These are phyloP conservation scores for Drosophila mulleri DNA, from an alignment of 2,888 invertebrate species.

Conservation along the genomic window DNA sequence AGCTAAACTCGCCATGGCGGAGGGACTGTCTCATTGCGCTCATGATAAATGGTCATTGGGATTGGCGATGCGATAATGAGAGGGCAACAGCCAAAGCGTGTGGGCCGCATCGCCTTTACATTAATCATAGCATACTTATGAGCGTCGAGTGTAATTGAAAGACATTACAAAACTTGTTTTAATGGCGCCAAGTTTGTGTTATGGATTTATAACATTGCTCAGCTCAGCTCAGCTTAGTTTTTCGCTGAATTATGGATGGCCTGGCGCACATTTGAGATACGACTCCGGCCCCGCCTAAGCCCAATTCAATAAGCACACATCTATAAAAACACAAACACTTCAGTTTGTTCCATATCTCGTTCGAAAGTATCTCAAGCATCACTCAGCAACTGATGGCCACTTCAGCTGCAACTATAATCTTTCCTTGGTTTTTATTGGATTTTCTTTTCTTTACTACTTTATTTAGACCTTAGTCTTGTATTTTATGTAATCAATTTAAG, in stretches of 20 bases:
- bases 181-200: conserved; percentile 67
- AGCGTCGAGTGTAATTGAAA: conserved; percentile 77
- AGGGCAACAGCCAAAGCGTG: conserved; percentile 33
- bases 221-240: conserved; percentile 12
- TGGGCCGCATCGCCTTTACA: conserved; percentile 59
- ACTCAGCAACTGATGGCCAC: conserved; percentile 11
- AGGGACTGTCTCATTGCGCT: conserved; percentile 53
- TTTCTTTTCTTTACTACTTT: neutral
- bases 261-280: conserved; percentile 11
- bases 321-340: conserved; percentile 16
- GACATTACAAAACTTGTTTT: conserved; percentile 78
- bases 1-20: conserved; percentile 35
- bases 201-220: conserved; percentile 65
- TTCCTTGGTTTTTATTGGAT: neutral
- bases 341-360: neutral
- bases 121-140: conserved; percentile 81
- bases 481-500: neutral
- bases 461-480: neutral
- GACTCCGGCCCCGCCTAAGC: neutral
- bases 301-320: conserved; percentile 19
- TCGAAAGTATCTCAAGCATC: conserved; percentile 10
- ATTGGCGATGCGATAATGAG: conserved; percentile 71
- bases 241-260: conserved; percentile 41
- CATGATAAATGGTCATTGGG: conserved; percentile 73
- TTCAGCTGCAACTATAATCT: conserved; percentile 10